Evolutionary conservation across 2,113 vertebrate genomes (phyloP), one percentile per base, ranked within the genome.

Genomic region (Melospiza georgiana): DNA sequence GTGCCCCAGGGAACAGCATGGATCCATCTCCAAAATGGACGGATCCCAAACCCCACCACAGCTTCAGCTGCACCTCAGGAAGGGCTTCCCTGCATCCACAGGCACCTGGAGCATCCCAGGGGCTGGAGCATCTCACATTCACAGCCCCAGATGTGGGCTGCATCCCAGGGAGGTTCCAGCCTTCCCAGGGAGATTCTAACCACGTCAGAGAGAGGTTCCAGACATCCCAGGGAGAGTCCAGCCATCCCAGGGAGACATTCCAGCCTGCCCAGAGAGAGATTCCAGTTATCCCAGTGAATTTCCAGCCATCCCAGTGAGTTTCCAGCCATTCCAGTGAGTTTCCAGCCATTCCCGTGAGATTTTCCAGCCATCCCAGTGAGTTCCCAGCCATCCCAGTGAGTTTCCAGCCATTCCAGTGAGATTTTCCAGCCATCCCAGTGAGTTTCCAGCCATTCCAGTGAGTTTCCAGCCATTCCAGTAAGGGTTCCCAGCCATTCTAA

Each of bases 51-150:
- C 2, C 25, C 35, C 75, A 12, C 13, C 20, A 2, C 11, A 11
- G 41, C 20, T 1, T 24, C 1, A 0, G 30, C 13, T 6, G 65
- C 39, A 54, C 17, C 58, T 37, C 4, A 4, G 65, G 52, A 80
- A 27, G 0, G 1, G 18, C 25, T 58, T 33, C 51, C 51, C 22
- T 10, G 43, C 4, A 31, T 22, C 68, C 52, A 41, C 17, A 18
- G 67, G 59, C 12, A 35, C 37, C 76, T 5, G 52, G 18, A 66
- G 37, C 67, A 88, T 10, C 48, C 65, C 73, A 28, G 1, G 41
- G 39, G 37, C 0, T 11, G 52, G 24, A 31, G 54, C 31, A 59
- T 9, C 10, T 44, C 37, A 44, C 0, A 0, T 8, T 18, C 3
- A 2, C 44, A 51, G 37, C 15, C 5, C 15, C 3, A 13, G 10